Evolutionary conservation across 1,140 invertebrate genomes (phyloP).

Genomic region (Solenopsis fugax): DNA sequence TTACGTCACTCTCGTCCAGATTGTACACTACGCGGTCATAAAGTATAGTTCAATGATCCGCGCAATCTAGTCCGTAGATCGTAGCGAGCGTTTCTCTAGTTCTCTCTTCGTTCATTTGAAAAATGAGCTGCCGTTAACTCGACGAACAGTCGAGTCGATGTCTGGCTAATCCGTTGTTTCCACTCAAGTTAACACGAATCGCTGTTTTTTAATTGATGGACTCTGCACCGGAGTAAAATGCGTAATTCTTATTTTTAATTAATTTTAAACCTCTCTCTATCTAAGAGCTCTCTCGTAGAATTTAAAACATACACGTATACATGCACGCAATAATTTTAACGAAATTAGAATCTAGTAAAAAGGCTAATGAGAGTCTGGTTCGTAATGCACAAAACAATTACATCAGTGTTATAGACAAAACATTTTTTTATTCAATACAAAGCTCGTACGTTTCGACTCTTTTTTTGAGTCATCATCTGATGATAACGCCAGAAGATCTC

Average conservation of each 20-base stretch:
- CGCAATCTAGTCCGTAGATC: slow-evolving; percentile 45
- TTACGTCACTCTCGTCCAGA: slow-evolving; percentile 54
- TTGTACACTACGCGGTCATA: slow-evolving; percentile 38
- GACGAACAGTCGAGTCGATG: neutral
- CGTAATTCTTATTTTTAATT: neutral
- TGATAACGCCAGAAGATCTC: no score
- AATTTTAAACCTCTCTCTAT: neutral
- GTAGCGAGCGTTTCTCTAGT: slow-evolving; percentile 36
- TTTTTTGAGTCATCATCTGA: no score
- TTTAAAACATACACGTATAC: neutral
- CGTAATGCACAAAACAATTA: no score
- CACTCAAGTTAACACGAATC: slow-evolving; percentile 5
- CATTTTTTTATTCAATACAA: no score
- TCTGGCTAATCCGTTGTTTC: slow-evolving; percentile 8
- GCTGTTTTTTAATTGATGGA: neutral
- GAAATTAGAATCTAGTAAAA: no score
- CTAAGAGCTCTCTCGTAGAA: neutral
- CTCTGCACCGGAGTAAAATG: neutral
- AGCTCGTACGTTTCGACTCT: no score
- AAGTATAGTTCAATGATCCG: slow-evolving; percentile 56
- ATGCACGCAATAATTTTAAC: neutral
- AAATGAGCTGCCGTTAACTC: slow-evolving; percentile 29
- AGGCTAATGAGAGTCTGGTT: no score
- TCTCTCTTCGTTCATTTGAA: slow-evolving; percentile 34
- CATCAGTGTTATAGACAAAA: no score